Evolutionary conservation across 2,113 vertebrate species (phyloP).

Genomic region (Cyrtonyx montezumae): DNA sequence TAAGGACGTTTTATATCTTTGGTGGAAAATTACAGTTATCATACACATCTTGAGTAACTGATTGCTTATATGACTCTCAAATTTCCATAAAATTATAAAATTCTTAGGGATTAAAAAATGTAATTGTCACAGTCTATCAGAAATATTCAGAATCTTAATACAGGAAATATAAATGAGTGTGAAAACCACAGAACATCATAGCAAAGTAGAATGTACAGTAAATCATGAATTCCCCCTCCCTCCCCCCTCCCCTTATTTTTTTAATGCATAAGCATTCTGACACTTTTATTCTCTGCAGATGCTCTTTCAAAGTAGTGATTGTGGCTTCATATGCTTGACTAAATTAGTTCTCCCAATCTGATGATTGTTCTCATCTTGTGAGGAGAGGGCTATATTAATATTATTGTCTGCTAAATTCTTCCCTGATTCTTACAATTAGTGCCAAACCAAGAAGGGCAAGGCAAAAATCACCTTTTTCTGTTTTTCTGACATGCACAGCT

Average conservation of each 20-base stretch:
- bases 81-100: background rate
- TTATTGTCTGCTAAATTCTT: background rate
- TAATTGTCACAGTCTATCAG: background rate
- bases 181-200: background rate
- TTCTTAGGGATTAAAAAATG: background rate
- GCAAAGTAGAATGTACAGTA: background rate
- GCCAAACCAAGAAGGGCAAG: background rate
- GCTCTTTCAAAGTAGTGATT: background rate
- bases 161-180: background rate
- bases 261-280: background rate
- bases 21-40: background rate
- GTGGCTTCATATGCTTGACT: background rate
- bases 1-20: background rate
- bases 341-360: conserved; percentile 14
- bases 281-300: background rate
- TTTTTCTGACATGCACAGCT: background rate
- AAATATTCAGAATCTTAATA: background rate
- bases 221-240: background rate
- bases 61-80: background rate
- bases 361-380: conserved; percentile 10
- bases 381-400: conserved; percentile 18
- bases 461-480: background rate
- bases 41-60: background rate
- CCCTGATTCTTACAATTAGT: background rate
- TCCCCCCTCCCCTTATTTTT: background rate